A percentile compares a stretch with the other conserved stretches of the same genome.
Conservation (phyloP, 1,140 invertebrate genomes). For the Metopolophium dirhodum region DNA sequence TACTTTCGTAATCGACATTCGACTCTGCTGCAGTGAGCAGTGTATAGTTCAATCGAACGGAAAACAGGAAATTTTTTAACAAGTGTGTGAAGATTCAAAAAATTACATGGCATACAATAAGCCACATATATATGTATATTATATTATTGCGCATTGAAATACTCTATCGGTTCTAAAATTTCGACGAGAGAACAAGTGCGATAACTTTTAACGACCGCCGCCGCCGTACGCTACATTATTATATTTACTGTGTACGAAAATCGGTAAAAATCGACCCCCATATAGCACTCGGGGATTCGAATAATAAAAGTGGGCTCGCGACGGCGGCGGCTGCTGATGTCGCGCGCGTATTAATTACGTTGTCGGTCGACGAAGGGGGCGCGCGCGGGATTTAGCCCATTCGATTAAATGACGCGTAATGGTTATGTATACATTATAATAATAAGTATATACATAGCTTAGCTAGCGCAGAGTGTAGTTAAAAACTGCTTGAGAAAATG, state of each 20-base stretch:
- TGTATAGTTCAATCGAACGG: not conserved
- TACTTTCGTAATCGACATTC: not conserved
- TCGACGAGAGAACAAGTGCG: not conserved
- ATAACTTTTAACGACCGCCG: not conserved
- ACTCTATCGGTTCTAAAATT: not conserved
- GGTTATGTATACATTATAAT: constrained; percentile 18
- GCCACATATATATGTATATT: not conserved
- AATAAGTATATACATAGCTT: too few relatives aligned
- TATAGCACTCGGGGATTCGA: not conserved
- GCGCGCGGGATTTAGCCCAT: not conserved
- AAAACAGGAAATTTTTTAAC: not conserved
- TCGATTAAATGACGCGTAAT: constrained; percentile 54
- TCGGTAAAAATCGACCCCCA: not conserved
- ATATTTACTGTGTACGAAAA: not conserved
- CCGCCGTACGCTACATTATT: not conserved
- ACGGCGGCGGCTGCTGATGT: not conserved
- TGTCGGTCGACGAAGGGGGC: not conserved
- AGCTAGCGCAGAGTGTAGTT: not conserved
- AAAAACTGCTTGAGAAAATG: constrained; percentile 36
- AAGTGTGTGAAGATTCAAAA: not conserved
- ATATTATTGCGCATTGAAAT: not conserved
- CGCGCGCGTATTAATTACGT: constrained; percentile 28
- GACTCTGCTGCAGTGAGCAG: too few relatives aligned
- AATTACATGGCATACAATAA: not conserved
- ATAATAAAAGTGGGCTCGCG: not conserved